A percentile compares a stretch with the other conserved stretches of the same genome.
phyloP scores from a whole-genome alignment of 2,888 invertebrate species.

The Phalangium opilio region DNA sequence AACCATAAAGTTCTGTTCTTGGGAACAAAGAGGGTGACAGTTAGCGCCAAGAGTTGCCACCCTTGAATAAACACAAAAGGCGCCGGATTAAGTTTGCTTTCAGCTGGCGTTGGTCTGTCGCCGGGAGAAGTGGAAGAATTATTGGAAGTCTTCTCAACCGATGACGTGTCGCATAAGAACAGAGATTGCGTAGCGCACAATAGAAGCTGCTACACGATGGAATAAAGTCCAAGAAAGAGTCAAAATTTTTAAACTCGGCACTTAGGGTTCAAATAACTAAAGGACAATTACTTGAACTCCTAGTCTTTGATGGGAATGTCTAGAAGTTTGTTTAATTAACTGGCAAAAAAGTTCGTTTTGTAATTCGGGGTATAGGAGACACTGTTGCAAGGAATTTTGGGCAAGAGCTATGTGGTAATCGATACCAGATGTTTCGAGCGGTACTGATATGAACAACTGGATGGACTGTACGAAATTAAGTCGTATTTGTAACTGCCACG shows the following conservation, averaged over 20 bases:
- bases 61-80: slow-evolving; percentile 83
- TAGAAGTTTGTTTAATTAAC: slow-evolving; percentile 80
- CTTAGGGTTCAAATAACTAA: not conserved
- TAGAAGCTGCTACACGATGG: slow-evolving; percentile 66
- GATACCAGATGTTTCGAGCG: slow-evolving; percentile 85
- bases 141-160: slow-evolving; percentile 39
- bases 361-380: slow-evolving; percentile 72
- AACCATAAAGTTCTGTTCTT: slow-evolving; percentile 87
- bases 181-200: slow-evolving; percentile 96
- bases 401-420: slow-evolving; percentile 95
- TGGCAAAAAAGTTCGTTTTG: slow-evolving; percentile 86
- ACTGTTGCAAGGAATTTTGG: slow-evolving; percentile 86
- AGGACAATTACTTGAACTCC: slow-evolving; percentile 58
- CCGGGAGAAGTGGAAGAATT: slow-evolving; percentile 28
- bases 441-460: slow-evolving; percentile 88
- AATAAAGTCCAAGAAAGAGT: slow-evolving; percentile 3
- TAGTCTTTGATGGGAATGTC: slow-evolving; percentile 61
- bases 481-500: no score
- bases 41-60: slow-evolving; percentile 86
- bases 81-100: slow-evolving; percentile 56
- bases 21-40: slow-evolving; percentile 89
- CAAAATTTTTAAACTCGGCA: not conserved
- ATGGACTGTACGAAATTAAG: slow-evolving; percentile 79
- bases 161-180: slow-evolving; percentile 73
- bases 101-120: slow-evolving; percentile 17